Evolutionary conservation across 2,113 vertebrate species (phyloP).

Genomic region (Athene cunicularia): DNA sequence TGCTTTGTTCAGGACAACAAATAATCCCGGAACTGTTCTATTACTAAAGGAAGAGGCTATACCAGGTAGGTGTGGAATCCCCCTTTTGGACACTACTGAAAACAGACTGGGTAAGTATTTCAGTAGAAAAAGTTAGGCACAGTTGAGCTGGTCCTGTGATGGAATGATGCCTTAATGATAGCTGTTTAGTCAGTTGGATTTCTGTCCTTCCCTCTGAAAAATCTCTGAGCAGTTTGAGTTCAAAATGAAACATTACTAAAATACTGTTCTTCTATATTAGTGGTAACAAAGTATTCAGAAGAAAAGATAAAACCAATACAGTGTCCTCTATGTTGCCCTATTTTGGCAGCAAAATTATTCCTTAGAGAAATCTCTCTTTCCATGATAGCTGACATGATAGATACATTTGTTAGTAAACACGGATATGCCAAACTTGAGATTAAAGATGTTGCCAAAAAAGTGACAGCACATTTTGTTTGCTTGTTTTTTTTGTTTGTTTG

Average conservation of each 20-base stretch:
- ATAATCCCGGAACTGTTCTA: not conserved
- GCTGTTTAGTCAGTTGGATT: accelerated
- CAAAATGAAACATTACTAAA: not conserved
- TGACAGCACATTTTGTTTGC: not conserved
- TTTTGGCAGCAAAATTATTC: not conserved
- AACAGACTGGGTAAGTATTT: not conserved
- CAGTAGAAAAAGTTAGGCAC: not conserved
- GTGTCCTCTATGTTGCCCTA: not conserved
- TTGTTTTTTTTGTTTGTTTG: not conserved
- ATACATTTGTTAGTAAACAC: not conserved
- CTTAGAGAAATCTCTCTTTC: not conserved
- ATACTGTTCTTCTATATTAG: not conserved
- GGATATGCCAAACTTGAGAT: not conserved
- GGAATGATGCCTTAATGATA: not conserved
- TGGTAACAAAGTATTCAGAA: not conserved
- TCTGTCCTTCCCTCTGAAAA: not conserved
- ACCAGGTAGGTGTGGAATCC: not conserved
- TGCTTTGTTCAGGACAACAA: not conserved
- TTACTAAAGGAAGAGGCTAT: not conserved
- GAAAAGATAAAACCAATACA: not conserved
- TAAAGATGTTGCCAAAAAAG: not conserved
- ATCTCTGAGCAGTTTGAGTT: not conserved
- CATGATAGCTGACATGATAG: not conserved
- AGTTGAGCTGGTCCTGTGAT: not conserved
- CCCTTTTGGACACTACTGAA: not conserved